Evolutionary conservation across 2,113 vertebrate genomes (phyloP).

Genomic region (Nibea coibor): DNA sequence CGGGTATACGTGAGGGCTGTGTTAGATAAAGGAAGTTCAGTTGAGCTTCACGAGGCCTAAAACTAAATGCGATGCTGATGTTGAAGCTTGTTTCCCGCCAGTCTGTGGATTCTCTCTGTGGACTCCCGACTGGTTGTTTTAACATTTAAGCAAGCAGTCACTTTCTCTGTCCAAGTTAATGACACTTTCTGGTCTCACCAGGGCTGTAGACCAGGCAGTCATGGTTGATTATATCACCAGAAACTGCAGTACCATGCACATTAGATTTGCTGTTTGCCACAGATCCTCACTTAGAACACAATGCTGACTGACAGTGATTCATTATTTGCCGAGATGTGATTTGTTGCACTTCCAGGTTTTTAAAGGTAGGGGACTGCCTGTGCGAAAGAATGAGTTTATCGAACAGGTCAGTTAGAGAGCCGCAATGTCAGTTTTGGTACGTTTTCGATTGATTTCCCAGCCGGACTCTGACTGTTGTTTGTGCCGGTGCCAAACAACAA

Average conservation of each 20-base stretch:
- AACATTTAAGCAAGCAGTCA: background rate
- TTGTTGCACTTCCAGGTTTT: background rate
- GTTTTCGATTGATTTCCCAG: background rate
- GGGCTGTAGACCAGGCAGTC: background rate
- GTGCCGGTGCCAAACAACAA: background rate
- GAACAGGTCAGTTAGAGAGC: background rate
- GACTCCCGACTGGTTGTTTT: background rate
- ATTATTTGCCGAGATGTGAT: background rate
- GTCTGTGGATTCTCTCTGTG: background rate
- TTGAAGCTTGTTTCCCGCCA: background rate
- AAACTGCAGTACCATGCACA: background rate
- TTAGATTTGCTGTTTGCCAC: background rate
- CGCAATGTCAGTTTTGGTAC: background rate
- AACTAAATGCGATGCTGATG: background rate
- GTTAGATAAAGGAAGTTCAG: background rate
- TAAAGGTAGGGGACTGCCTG: background rate
- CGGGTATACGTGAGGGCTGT: no score
- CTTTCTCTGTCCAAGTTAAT: background rate
- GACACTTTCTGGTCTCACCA: background rate
- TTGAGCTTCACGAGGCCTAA: background rate
- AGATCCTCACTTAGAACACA: conserved; percentile 1
- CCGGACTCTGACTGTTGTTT: background rate
- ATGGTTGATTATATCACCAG: background rate
- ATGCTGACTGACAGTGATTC: background rate
- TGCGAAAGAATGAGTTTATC: background rate